Conservation (phyloP, 2,113 vertebrate species). For the Oreotrochilus melanogaster region DNA sequence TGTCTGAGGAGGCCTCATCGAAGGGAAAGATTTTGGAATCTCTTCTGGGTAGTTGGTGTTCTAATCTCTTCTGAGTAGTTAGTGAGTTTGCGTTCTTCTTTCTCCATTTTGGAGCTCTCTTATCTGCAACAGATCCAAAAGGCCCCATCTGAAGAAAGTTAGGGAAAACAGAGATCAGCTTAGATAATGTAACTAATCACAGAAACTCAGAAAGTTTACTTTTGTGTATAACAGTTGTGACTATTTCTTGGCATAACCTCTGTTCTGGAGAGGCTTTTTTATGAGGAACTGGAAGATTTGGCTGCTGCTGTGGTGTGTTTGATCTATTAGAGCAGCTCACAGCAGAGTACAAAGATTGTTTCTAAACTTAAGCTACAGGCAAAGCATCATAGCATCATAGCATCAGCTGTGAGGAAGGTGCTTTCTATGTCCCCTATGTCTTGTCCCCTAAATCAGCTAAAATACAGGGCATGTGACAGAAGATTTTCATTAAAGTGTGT, state of each 20-base stretch:
- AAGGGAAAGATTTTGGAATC: not conserved
- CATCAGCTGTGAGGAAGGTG: not conserved
- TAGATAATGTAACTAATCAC: constrained; percentile 8
- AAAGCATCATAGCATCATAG: not conserved
- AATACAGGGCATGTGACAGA: not conserved
- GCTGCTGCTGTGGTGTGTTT: not conserved
- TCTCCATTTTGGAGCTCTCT: not conserved
- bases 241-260: constrained; percentile 16
- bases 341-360: not conserved
- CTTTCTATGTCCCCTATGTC: not conserved
- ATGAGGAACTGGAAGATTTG: constrained; percentile 12
- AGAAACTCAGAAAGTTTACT: constrained; percentile 27
- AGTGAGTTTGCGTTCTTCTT: not conserved
- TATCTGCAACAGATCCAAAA: not conserved
- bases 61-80: not conserved
- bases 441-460: not conserved
- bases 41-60: not conserved
- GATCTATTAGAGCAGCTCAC: not conserved
- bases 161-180: not conserved
- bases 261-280: not conserved
- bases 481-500: not conserved
- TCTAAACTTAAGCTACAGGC: not conserved
- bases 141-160: not conserved
- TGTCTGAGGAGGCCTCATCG: not conserved
- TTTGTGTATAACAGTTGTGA: not conserved